These are phyloP conservation scores for Zaprionus lachaisei DNA, from an alignment of 1,140 invertebrate species.

Conservation along the genomic window DNA sequence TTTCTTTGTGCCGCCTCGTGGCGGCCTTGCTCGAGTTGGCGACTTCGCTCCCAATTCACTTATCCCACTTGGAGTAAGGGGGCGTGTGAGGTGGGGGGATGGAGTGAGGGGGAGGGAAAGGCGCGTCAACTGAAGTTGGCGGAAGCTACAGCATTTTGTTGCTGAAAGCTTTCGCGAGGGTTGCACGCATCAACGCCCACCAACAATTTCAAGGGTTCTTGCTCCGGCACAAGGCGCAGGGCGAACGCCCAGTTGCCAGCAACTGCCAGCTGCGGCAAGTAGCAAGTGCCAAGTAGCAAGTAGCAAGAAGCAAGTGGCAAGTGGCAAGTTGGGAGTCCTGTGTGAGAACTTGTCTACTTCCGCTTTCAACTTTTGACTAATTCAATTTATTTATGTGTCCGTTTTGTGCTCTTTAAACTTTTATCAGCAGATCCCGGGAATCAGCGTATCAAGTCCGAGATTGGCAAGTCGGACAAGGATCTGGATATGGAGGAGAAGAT, in stretches of 20 bases:
- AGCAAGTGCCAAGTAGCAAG: slow-evolving; percentile 2
- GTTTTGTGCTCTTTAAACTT: slow-evolving; percentile 39
- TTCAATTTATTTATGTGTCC: slow-evolving; percentile 75
- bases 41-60: slow-evolving; percentile 38
- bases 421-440: slow-evolving; percentile 67
- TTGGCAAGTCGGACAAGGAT: slow-evolving; percentile 84
- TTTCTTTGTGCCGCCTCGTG: slow-evolving; percentile 29
- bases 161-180: slow-evolving; percentile 79
- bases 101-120: neutral
- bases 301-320: slow-evolving; percentile 35
- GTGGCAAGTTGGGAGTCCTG: slow-evolving; percentile 58
- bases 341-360: slow-evolving; percentile 76
- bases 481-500: slow-evolving; percentile 85
- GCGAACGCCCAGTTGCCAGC: slow-evolving; percentile 53
- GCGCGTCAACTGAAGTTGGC: slow-evolving; percentile 51
- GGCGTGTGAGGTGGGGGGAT: neutral
- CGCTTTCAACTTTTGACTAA: slow-evolving; percentile 70
- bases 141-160: slow-evolving; percentile 80
- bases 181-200: slow-evolving; percentile 82
- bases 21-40: slow-evolving; percentile 80
- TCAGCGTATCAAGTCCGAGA: slow-evolving; percentile 86
- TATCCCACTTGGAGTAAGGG: slow-evolving; percentile 2
- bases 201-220: slow-evolving; percentile 81
- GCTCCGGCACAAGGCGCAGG: slow-evolving; percentile 27
- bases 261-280: slow-evolving; percentile 32